Conservation (phyloP, 2,797 vertebrate species). For the Natrix natrix region DNA sequence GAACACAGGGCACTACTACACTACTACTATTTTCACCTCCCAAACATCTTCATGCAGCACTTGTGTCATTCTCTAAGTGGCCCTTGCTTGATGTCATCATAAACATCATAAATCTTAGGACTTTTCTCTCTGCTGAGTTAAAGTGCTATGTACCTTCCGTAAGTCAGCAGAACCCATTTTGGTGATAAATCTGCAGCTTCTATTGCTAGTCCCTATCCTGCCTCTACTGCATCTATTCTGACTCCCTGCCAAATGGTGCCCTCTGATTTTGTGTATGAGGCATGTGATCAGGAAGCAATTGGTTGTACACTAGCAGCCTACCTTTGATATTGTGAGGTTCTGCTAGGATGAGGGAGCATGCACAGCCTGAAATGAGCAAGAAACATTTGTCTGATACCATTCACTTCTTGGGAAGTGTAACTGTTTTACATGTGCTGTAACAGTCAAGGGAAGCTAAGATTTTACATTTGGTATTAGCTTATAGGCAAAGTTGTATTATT, state of each 20-base stretch:
- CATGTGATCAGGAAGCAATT: background rate
- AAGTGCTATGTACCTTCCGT: background rate
- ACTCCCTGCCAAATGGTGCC: background rate
- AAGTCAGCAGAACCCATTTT: background rate
- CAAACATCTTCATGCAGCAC: background rate
- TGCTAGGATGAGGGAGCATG: background rate
- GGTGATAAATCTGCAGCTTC: background rate
- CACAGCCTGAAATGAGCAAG: background rate
- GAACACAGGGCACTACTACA: background rate
- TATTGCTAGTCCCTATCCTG: background rate
- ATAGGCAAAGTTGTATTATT: background rate
- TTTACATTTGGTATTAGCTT: background rate
- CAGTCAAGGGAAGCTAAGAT: background rate
- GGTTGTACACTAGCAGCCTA: background rate
- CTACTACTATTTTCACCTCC: background rate
- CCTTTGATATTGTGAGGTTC: background rate
- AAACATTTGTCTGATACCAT: background rate
- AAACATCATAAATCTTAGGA: background rate
- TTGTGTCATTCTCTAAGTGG: background rate
- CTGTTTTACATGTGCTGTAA: background rate
- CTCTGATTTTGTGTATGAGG: background rate
- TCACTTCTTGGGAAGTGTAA: background rate
- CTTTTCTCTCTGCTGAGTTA: background rate
- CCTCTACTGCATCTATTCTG: background rate
- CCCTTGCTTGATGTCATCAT: background rate